Evolutionary conservation across 2,888 invertebrate species (phyloP), one percentile per base, ranked within the genome.

Genomic region (Xanthorhoe designata): DNA sequence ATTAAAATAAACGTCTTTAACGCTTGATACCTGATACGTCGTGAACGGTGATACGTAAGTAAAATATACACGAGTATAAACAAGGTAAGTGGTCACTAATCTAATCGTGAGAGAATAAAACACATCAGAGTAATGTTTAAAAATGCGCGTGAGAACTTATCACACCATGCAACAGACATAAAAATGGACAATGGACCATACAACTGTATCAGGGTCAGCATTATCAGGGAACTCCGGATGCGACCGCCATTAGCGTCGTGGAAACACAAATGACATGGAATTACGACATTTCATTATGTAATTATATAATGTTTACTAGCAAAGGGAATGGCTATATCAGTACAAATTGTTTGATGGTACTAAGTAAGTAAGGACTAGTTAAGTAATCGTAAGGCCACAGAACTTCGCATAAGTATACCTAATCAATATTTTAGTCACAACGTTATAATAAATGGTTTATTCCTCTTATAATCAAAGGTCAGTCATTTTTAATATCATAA

Each of bases 201-300:
- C 65, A 70, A 61, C 66, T 65, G 65, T 74, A 75, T 72, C 75
- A 72, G 66, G 69, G 75, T 74, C 69, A 64, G 59, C 69, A 74
- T 75, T 78, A 79, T 80, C 77, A 69, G 72, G 68, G 63, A 61
- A 64, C 77, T 75, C 76, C 79, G 81, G 81, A 81, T 78, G 76
- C 72, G 65, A 72, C 73, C 69, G 75, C 77, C 73, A 76, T 78
- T 76, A 60, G 64, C 65, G 62, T 71, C 69, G 72, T 70, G 68
- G 60, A 68, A 69, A 61, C 59, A 61, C 62, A 73, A 66, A 64
- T 67, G 61, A 68, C 69, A 64, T 53, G 64, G 64, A 72, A 75
- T 74, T 76, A 75, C 57, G 58, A 72, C 62, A 72, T 70, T 76
- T 66, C 52, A 71, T 77, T 72, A 73, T 70, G 66, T 72, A 74